Evolutionary conservation across 2,888 invertebrate genomes (phyloP).

Genomic region (Corbicula japonica): DNA sequence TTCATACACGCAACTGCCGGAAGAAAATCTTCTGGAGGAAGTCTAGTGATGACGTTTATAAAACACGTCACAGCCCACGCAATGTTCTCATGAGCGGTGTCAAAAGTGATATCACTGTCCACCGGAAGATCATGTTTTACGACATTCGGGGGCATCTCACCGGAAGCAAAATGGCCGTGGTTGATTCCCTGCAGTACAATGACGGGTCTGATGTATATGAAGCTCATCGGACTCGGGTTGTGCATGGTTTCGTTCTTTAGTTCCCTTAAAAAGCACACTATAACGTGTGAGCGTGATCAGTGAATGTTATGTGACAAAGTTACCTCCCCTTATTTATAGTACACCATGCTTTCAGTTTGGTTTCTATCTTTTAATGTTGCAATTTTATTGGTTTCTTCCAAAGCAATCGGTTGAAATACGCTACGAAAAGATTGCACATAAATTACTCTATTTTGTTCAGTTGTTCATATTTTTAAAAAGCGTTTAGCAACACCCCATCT

Average conservation of each 20-base stretch:
- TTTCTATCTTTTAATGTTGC: too few relatives aligned
- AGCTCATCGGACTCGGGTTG: conserved; percentile 29
- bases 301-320: too few relatives aligned
- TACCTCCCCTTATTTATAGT: too few relatives aligned
- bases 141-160: conserved; percentile 73
- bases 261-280: conserved; percentile 42
- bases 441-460: too few relatives aligned
- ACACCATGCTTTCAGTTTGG: neutral
- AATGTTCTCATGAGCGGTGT: conserved; percentile 66
- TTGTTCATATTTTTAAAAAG: too few relatives aligned
- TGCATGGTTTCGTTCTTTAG: conserved; percentile 42
- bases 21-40: conserved; percentile 36
- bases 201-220: conserved; percentile 70
- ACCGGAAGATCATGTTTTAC: conserved; percentile 65
- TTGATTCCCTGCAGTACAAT: conserved; percentile 72
- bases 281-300: neutral
- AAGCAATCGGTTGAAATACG: too few relatives aligned
- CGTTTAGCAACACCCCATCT: too few relatives aligned
- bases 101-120: conserved; percentile 65
- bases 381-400: too few relatives aligned
- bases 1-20: conserved; percentile 40
- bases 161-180: conserved; percentile 76
- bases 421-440: too few relatives aligned
- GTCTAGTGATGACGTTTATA: conserved; percentile 53
- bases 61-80: conserved; percentile 68